Evolutionary conservation across 2,888 invertebrate genomes (phyloP).

Genomic region (Chymomyza fuscimana): DNA sequence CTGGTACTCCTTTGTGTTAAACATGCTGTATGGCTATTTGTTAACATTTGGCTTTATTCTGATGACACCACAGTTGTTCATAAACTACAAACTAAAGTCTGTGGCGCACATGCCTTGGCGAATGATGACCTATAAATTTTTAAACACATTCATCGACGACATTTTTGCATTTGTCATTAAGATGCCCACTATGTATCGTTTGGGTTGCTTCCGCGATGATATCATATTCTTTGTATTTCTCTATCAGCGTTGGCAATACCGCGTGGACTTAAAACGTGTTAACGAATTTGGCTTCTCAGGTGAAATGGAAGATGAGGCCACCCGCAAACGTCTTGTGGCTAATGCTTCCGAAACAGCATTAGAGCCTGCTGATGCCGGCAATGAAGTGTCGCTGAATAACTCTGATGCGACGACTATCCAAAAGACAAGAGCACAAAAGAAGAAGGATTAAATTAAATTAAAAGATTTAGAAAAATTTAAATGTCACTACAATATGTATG

Average conservation of each 20-base stretch:
- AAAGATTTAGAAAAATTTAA: neutral
- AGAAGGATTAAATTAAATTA: conserved; percentile 70
- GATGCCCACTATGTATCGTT: conserved; percentile 99
- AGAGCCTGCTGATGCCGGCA: neutral
- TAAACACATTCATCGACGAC: conserved; percentile 99
- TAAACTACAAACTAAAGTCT: conserved; percentile 99
- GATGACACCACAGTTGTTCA: conserved; percentile 99
- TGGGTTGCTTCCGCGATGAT: conserved; percentile 99
- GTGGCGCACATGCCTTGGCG: conserved; percentile 99
- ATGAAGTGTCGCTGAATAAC: neutral
- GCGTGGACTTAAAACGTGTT: conserved; percentile 94
- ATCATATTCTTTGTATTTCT: conserved; percentile 99
- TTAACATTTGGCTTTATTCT: conserved; percentile 99
- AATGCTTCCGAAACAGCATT: conserved; percentile 31
- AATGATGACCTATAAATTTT: conserved; percentile 99
- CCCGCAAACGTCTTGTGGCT: conserved; percentile 47
- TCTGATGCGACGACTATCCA: conserved; percentile 39
- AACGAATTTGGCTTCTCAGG: conserved; percentile 99
- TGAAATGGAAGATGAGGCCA: conserved; percentile 84
- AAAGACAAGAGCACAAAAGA: conserved; percentile 76
- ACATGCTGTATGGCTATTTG: conserved; percentile 98
- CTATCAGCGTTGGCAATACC: conserved; percentile 99
- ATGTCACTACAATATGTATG: neutral
- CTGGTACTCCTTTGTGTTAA: conserved; percentile 98
- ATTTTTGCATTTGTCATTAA: conserved; percentile 99